Evolutionary conservation across 1,140 invertebrate genomes (phyloP).

Genomic region (Protaetia brevitarsis): DNA sequence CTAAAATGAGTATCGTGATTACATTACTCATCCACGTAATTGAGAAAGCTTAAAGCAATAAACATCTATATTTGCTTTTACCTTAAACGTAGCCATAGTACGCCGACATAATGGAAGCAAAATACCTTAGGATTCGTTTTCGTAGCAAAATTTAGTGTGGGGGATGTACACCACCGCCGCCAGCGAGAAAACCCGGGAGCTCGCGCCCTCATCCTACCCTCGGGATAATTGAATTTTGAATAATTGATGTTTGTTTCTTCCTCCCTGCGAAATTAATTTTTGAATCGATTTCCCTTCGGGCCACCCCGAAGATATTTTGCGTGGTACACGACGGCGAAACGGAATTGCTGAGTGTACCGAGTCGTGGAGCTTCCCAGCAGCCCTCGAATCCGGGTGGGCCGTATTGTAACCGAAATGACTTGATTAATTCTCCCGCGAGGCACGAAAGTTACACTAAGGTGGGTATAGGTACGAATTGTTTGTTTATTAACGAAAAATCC

Average conservation of each 20-base stretch:
- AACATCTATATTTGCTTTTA: constrained; percentile 2
- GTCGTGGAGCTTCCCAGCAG: too few species aligned
- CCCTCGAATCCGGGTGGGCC: too few species aligned
- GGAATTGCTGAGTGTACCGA: too few species aligned
- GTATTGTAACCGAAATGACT: too few species aligned
- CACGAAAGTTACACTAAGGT: too few species aligned
- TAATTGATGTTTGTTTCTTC: constrained; percentile 6
- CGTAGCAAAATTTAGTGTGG: background rate
- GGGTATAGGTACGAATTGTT: too few species aligned
- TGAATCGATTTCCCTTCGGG: background rate
- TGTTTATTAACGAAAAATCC: too few species aligned
- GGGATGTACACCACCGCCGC: too few species aligned
- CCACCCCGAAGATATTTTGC: too few species aligned
- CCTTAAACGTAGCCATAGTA: background rate
- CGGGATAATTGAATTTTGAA: constrained; percentile 8
- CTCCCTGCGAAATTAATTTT: constrained; percentile 10
- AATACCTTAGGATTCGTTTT: background rate
- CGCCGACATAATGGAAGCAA: constrained; percentile 1
- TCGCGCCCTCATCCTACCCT: background rate
- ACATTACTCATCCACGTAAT: background rate
- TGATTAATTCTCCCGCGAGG: too few species aligned
- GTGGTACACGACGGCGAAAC: too few species aligned
- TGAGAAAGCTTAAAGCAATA: constrained; percentile 12
- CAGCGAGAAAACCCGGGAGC: background rate
- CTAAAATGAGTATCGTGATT: background rate